Evolutionary conservation across 2,797 vertebrate genomes (phyloP).

Genomic region (Siniperca scherzeri): DNA sequence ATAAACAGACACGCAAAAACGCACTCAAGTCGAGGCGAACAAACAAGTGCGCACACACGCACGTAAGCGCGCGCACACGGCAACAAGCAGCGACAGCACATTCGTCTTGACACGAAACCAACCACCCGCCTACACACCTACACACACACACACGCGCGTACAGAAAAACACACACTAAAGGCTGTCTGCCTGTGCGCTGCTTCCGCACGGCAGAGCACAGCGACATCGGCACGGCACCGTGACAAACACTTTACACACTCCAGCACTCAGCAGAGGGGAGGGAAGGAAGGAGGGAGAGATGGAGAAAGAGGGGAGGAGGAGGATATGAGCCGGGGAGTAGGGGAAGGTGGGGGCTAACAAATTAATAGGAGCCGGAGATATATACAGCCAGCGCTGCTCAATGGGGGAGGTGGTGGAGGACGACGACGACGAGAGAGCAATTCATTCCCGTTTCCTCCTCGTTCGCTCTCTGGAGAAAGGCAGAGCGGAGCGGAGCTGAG

Average conservation of each 20-base stretch:
- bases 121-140: constrained; percentile 69
- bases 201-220: constrained; percentile 77
- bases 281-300: constrained; percentile 60
- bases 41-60: constrained; percentile 62
- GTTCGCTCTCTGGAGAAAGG: constrained; percentile 79
- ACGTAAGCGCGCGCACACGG: constrained; percentile 21
- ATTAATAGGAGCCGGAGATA: constrained; percentile 84
- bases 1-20: constrained; percentile 40
- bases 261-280: constrained; percentile 77
- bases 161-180: constrained; percentile 50
- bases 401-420: constrained; percentile 44
- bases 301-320: constrained; percentile 48
- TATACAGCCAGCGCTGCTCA: constrained; percentile 79
- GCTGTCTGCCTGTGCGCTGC: constrained; percentile 68
- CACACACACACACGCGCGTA: background rate
- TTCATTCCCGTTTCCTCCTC: constrained; percentile 81
- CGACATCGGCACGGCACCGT: constrained; percentile 81
- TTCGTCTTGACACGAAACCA: constrained; percentile 74
- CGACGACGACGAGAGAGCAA: constrained; percentile 77
- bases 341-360: constrained; percentile 71
- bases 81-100: constrained; percentile 76
- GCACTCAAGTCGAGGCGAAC: constrained; percentile 52
- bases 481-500: constrained; percentile 66
- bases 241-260: constrained; percentile 86
- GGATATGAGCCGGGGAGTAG: constrained; percentile 70